phyloP scores from a whole-genome alignment of 1,140 invertebrate species.

The Calliphora vicina region DNA sequence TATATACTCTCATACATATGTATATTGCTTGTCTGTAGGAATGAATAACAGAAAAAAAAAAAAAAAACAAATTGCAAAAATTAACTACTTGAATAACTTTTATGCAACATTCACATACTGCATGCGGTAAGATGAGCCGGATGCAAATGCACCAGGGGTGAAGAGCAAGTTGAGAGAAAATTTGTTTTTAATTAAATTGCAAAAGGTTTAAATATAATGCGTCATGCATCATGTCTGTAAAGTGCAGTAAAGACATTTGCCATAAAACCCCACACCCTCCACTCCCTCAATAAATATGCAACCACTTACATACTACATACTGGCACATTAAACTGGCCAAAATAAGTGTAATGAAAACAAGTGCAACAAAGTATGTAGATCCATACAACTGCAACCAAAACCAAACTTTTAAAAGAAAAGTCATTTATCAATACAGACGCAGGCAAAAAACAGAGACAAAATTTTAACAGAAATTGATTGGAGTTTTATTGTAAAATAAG shows the following conservation, averaged over 20 bases:
- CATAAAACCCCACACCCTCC: neutral
- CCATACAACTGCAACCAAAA: neutral
- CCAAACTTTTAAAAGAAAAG: neutral
- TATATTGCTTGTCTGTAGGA: neutral
- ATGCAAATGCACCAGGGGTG: neutral
- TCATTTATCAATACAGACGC: constrained; percentile 26
- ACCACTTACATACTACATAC: neutral
- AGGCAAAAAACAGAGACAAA: neutral
- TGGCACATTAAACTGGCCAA: neutral
- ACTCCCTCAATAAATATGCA: too few relatives aligned
- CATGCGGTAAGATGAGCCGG: neutral
- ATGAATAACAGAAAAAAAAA: neutral
- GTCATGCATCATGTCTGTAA: neutral
- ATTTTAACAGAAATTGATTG: constrained; percentile 12
- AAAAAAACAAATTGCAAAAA: neutral
- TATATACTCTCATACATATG: neutral
- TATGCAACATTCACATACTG: neutral
- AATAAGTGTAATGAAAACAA: neutral
- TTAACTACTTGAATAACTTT: constrained; percentile 27
- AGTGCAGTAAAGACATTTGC: neutral
- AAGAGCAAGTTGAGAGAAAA: neutral
- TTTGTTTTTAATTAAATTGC: constrained; percentile 34
- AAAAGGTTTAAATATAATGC: constrained; percentile 29
- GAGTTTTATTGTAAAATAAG: constrained; percentile 11
- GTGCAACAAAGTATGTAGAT: too few relatives aligned